Percentiles rank a stretch among this genome's conserved stretches.
Conservation (phyloP, 2,888 invertebrate genomes). For the Lepidonotus clava region DNA sequence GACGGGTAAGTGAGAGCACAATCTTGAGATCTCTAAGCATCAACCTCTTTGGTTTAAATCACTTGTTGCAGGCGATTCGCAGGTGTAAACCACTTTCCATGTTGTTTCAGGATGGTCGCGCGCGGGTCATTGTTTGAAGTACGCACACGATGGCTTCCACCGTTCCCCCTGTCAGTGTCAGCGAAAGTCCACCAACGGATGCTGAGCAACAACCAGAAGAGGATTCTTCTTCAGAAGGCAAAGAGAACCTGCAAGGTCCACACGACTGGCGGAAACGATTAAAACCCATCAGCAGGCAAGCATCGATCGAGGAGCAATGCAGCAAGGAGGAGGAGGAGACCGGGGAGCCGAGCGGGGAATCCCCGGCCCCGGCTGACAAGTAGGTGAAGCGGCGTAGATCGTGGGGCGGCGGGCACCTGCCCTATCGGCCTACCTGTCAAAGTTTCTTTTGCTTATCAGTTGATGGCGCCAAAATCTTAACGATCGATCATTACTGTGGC, state of each 20-base stretch:
- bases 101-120: constrained; percentile 8
- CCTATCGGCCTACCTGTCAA: neutral
- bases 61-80: no score
- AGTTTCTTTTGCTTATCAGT: no score
- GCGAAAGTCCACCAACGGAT: neutral
- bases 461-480: no score
- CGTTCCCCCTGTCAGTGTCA: neutral
- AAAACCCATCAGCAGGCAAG: constrained; percentile 66
- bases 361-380: neutral
- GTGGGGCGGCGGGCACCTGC: neutral
- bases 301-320: neutral
- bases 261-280: constrained; percentile 75
- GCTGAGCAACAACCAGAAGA: neutral
- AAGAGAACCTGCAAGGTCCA: constrained; percentile 71
- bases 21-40: neutral
- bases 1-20: neutral
- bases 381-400: neutral
- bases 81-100: neutral
- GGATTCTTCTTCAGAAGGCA: neutral
- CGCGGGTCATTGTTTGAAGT: neutral
- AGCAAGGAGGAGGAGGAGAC: no score
- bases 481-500: no score
- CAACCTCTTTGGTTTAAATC: neutral
- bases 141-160: neutral
- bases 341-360: neutral